These are phyloP conservation scores for Rapana venosa DNA, from an alignment of 2,888 invertebrate species.

Conservation along the genomic window DNA sequence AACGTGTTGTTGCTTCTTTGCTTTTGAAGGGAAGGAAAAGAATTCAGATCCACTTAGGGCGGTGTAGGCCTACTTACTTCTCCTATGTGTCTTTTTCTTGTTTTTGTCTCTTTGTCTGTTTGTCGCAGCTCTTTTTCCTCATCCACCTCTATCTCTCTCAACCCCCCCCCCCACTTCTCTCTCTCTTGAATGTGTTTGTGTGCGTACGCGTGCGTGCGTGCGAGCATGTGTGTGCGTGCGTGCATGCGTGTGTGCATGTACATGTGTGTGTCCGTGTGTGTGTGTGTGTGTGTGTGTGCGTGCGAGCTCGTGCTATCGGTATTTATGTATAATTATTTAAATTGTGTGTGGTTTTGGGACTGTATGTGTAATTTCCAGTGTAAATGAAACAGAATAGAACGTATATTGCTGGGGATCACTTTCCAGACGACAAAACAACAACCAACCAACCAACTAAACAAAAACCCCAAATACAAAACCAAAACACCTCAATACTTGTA, in stretches of 20 bases:
- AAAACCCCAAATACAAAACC: not conserved
- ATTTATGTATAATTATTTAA: not conserved
- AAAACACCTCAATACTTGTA: not conserved
- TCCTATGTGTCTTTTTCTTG: no score
- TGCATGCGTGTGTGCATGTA: not conserved
- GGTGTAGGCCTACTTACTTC: no score
- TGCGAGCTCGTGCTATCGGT: not conserved
- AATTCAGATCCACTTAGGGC: no score
- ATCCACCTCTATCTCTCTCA: no score
- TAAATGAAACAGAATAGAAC: not conserved
- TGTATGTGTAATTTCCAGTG: not conserved
- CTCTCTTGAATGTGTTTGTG: not conserved
- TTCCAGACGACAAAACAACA: not conserved
- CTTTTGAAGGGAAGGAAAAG: no score
- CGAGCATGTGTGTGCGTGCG: not conserved
- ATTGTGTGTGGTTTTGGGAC: not conserved
- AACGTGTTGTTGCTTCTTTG: no score
- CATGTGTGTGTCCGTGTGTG: not conserved
- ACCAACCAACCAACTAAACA: not conserved
- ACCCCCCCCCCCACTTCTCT: no score
- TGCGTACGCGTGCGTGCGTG: not conserved
- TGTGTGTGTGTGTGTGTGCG: not conserved
- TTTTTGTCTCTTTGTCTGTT: no score
- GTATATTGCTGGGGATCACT: not conserved
- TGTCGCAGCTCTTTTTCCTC: no score